phyloP scores from a whole-genome alignment of 2,113 vertebrate species.

The Semicossyphus pulcher region DNA sequence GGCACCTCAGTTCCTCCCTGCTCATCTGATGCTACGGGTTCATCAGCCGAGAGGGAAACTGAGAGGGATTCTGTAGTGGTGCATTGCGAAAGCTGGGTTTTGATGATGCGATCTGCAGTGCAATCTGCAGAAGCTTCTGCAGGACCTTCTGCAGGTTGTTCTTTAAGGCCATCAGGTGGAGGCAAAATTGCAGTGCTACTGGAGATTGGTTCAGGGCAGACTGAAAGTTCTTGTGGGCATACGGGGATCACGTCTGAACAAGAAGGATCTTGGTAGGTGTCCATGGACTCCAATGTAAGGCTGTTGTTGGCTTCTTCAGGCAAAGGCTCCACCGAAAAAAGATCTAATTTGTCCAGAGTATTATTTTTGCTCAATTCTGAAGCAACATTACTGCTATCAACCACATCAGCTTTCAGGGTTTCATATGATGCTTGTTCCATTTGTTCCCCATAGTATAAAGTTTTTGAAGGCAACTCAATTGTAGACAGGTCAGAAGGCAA shows the following conservation, averaged over 20 bases:
- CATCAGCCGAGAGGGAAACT: slow-evolving; percentile 39
- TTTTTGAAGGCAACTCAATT: slow-evolving; percentile 37
- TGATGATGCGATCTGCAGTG: slow-evolving; percentile 5
- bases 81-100: slow-evolving; percentile 52
- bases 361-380: slow-evolving; percentile 19
- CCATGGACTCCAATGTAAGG: slow-evolving; percentile 44
- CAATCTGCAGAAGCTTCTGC: slow-evolving; percentile 20
- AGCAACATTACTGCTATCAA: not conserved
- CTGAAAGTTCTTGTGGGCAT: slow-evolving; percentile 8
- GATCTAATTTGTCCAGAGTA: slow-evolving; percentile 23
- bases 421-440: slow-evolving; percentile 28
- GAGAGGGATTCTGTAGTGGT: slow-evolving; percentile 61
- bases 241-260: slow-evolving; percentile 19
- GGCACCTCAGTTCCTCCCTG: slow-evolving; percentile 10
- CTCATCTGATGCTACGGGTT: slow-evolving; percentile 24
- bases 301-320: slow-evolving; percentile 39
- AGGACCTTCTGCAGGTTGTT: slow-evolving; percentile 16
- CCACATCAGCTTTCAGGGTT: slow-evolving; percentile 1
- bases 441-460: slow-evolving; percentile 17
- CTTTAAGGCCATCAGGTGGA: slow-evolving; percentile 41
- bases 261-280: slow-evolving; percentile 21
- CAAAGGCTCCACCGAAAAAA: slow-evolving; percentile 26
- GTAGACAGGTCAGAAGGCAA: slow-evolving; percentile 35
- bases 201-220: slow-evolving; percentile 9
- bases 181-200: slow-evolving; percentile 18